Conservation (phyloP, 2,888 invertebrate genomes). For the Sarcophaga rosellei region DNA sequence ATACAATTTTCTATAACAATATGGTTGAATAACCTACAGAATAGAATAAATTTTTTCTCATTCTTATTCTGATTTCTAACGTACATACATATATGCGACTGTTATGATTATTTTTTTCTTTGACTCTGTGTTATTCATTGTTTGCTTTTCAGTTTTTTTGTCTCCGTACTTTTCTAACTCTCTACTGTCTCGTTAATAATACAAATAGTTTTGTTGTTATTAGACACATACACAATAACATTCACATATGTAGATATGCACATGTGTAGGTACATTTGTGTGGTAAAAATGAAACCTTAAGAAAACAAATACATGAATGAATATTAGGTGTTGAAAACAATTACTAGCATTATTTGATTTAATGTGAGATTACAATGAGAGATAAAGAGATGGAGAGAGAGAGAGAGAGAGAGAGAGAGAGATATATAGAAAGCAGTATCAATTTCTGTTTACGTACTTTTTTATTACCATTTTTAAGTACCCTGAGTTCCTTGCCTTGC, state of each 20-base stretch:
- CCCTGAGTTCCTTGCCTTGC: too few relatives aligned
- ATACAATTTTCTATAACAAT: constrained; percentile 26
- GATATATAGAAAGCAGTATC: too few relatives aligned
- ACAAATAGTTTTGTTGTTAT: constrained; percentile 18
- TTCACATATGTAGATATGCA: too few relatives aligned
- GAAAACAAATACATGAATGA: neutral
- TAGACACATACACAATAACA: neutral
- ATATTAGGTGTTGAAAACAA: neutral
- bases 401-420: too few relatives aligned
- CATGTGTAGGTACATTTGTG: too few relatives aligned
- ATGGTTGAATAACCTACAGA: constrained; percentile 47
- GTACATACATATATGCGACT: neutral
- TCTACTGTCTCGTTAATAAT: constrained; percentile 33
- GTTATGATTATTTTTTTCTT: neutral
- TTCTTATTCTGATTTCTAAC: neutral
- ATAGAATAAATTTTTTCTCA: neutral
- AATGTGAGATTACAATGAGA: too few relatives aligned
- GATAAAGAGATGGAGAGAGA: too few relatives aligned
- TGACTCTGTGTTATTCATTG: neutral
- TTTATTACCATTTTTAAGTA: too few relatives aligned
- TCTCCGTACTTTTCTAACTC: constrained; percentile 8
- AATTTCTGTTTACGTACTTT: too few relatives aligned
- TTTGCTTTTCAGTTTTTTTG: constrained; percentile 7
- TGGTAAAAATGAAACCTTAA: neutral
- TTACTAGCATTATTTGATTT: neutral